Evolutionary conservation across 2,113 vertebrate genomes (phyloP), one percentile per base, ranked within the genome.

Genomic region (Indri indri): DNA sequence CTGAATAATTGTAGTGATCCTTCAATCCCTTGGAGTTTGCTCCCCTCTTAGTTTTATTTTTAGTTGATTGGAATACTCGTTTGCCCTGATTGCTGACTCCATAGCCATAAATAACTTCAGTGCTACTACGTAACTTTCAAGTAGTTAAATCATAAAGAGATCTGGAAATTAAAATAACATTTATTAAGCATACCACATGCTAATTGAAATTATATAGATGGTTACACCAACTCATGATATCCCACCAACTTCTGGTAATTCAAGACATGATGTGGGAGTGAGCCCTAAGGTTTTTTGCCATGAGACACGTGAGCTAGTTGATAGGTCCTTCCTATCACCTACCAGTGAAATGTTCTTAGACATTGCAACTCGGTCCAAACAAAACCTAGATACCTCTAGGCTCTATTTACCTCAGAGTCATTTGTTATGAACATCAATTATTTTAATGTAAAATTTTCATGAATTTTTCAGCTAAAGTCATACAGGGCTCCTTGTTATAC

Each of bases 401-500:
- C 2, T 91, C 54, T 92, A 61, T 63, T 74, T 40, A 45, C 25
- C 25, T 83, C 18, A 52, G 18, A n/a, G 18, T 68, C 40, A 42
- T 17, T 27, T 79, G 73, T 83, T 63, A 80, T 8, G 16, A 84
- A 80, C 14, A 74, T 37, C 32, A 37, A 50, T 77, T 50, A 61
- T 73, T 91, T 91, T 68, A 73, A 10, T 59, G 59, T 13, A 47
- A 74, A 80, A 13, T 68, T 84, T 85, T 52, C 17, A 18, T 42
- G 13, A 86, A 45, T 76, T 81, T 96, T 68, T 94, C 50, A 94
- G 42, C 52, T 88, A 73, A n/a, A 57, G 22, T 50, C 77, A 86
- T 2, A 42, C 4, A n/a, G 0, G 37, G 14, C 59, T 54, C 30
- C 45, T 54, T 81, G 6, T 70, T 80, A 80, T 16, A 6, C 12